Percentiles rank a stretch among this genome's conserved stretches.
Evolutionary conservation across 2,797 vertebrate genomes (phyloP).

Genomic region (Etheostoma perlongum): DNA sequence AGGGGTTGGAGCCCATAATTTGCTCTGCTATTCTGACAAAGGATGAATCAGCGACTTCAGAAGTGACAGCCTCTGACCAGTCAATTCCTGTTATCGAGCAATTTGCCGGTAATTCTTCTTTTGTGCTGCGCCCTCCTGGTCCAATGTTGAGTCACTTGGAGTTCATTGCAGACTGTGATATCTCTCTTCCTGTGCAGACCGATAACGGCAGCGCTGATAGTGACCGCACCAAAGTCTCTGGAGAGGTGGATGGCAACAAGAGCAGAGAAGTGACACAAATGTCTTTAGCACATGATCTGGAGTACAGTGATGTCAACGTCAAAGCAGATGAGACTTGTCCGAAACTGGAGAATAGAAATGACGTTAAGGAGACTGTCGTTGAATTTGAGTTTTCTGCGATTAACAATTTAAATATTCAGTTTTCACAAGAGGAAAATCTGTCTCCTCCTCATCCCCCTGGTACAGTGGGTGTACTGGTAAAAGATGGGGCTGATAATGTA

Average conservation of each 20-base stretch:
- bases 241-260: conserved; percentile 40
- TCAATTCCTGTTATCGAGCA: conserved; percentile 54
- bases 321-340: conserved; percentile 22
- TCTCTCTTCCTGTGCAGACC: conserved; percentile 59
- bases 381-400: conserved; percentile 15
- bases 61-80: conserved; percentile 41
- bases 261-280: conserved; percentile 41
- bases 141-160: conserved; percentile 84
- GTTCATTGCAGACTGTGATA: conserved; percentile 74
- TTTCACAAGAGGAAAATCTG: conserved; percentile 32
- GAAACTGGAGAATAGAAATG: conserved; percentile 31
- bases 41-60: conserved; percentile 51
- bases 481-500: conserved; percentile 36
- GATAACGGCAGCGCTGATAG: conserved; percentile 38
- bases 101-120: conserved; percentile 42
- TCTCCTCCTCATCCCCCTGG: conserved; percentile 18
- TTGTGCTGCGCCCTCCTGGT: conserved; percentile 68
- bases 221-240: conserved; percentile 37
- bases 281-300: conserved; percentile 33
- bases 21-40: conserved; percentile 32
- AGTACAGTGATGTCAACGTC: conserved; percentile 15
- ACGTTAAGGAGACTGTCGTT: conserved; percentile 3
- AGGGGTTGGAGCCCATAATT: conserved; percentile 2
- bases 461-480: conserved; percentile 25
- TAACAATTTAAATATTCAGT: conserved; percentile 29